A percentile compares a stretch with the other conserved stretches of the same genome.
phyloP scores from a whole-genome alignment of 2,113 vertebrate species.

The Tringa solitaria region DNA sequence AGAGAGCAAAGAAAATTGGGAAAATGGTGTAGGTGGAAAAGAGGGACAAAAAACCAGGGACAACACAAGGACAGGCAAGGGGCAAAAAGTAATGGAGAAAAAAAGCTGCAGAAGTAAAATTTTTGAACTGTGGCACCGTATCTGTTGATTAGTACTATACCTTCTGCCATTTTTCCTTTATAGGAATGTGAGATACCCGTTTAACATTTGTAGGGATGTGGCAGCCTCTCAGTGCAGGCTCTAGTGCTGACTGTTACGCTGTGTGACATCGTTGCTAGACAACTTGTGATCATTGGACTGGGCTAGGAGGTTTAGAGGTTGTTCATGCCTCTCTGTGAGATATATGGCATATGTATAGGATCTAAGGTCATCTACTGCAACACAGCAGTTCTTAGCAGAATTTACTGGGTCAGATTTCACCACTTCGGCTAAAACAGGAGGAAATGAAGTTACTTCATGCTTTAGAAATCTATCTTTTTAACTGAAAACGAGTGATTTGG shows the following conservation, averaged over 20 bases:
- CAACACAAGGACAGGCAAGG: too few species aligned
- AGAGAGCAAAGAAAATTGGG: not conserved
- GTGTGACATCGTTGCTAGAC: not conserved
- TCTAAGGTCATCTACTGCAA: not conserved
- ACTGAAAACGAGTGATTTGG: not conserved
- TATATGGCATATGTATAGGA: not conserved
- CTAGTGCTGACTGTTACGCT: not conserved
- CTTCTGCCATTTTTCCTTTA: not conserved
- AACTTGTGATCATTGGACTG: not conserved
- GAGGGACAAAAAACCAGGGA: not conserved
- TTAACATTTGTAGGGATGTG: not conserved
- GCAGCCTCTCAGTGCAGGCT: not conserved
- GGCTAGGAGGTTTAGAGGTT: not conserved
- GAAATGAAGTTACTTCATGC: not conserved
- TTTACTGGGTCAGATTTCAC: not conserved
- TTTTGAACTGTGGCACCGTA: not conserved
- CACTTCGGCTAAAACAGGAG: not conserved
- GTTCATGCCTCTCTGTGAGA: not conserved
- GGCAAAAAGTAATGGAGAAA: not conserved
- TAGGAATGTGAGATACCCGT: not conserved
- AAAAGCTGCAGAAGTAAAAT: not conserved
- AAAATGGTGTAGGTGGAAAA: not conserved
- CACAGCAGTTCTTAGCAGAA: not conserved
- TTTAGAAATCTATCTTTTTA: not conserved
- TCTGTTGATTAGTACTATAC: not conserved